Conservation (phyloP, 2,888 invertebrate species). For the Spatulosminthurus flaviceps region DNA sequence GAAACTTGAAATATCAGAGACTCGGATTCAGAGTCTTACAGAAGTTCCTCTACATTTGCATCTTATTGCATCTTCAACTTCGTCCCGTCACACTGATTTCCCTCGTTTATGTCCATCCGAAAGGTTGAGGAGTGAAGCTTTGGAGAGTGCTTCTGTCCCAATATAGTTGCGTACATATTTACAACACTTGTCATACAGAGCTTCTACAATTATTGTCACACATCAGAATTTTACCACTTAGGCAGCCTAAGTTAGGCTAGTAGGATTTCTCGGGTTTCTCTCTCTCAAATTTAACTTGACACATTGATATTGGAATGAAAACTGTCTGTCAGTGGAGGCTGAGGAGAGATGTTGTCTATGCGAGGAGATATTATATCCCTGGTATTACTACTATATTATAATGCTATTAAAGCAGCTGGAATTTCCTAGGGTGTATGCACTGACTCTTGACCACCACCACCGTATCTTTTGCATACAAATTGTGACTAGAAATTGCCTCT, state of each 20-base stretch:
- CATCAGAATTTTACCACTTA: not conserved
- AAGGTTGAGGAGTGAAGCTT: not conserved
- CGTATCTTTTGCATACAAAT: constrained; percentile 45
- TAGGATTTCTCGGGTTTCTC: constrained; percentile 4
- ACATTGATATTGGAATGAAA: constrained; percentile 1
- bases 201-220: not conserved
- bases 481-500: constrained; percentile 1
- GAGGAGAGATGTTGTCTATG: not conserved
- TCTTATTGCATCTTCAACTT: too few species aligned
- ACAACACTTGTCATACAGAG: not conserved
- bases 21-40: not conserved
- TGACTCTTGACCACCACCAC: constrained; percentile 6
- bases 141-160: not conserved
- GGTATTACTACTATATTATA: too few species aligned
- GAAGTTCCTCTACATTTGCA: not conserved
- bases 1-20: too few species aligned
- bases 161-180: not conserved
- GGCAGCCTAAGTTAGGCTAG: not conserved
- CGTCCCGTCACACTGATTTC: not conserved
- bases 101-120: not conserved
- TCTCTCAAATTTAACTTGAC: not conserved
- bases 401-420: too few species aligned
- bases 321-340: not conserved
- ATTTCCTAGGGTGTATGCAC: not conserved
- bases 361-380: not conserved